Base-by-base conservation (phyloP, 2,888 invertebrate species). In the Andrena praecox region DNA sequence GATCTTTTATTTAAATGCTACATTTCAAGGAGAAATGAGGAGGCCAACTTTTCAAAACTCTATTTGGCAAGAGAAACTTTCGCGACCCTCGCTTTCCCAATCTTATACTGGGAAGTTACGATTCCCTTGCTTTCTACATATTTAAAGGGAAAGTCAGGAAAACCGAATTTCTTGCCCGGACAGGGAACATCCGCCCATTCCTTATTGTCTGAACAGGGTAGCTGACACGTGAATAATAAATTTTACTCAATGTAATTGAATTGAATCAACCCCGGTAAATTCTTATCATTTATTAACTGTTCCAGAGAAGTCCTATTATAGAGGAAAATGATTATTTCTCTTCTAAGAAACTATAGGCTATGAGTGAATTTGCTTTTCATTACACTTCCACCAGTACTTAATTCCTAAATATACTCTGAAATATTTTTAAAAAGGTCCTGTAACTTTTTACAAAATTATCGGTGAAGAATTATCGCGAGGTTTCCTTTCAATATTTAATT, bases 151-250 rank as follows among this genome's bases (percentile, higher is more conserved):
- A 50, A 27, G 72, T 56, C 33, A 27, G n/a, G 64, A 50, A 50
- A 77, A 71, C 12, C 59, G 64, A 66, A 71, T 66, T 59, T 33
- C 52, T 50, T 7, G n/a, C 16, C 10, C 8, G 3, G 27, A 31
- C 29, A 16, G 8, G 10, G 4, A 16, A 24, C 27, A 16, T 42
- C 66, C 42, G 42, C 10, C 42, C 31, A 10, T 52, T 8, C 12
- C 10, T 35, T n/a, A 7, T 50, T 12, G 10, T 24, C 12, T 20
- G 27, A 1, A 29, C 27, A 56, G 24, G n/a, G 20, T 42, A 52
- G 20, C 70, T 48, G 31, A 8, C 56, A 7, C 16, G n/a, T 71
- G 33, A 71, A 71, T 64, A 77, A 59, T 59, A 16, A 63, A 77
- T 64, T 24, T 33, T 16, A 24, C 29, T 62, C 35, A 2, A n/a